A percentile compares a stretch with the other conserved stretches of the same genome.
Evolutionary conservation across 2,113 vertebrate species (phyloP).

Genomic region (Euleptes europaea): DNA sequence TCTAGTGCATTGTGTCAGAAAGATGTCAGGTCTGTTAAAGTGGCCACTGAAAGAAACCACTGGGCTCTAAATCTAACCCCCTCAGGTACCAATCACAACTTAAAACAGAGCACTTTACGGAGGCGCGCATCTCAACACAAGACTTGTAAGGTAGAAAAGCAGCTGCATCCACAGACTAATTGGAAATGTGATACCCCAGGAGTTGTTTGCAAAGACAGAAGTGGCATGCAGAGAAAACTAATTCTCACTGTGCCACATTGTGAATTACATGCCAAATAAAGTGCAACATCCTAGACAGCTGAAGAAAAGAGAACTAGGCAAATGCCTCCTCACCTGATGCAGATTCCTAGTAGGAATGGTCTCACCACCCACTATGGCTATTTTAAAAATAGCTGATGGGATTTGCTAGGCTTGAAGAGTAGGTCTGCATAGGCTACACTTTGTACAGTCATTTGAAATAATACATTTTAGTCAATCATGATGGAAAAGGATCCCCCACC

Average conservation of each 20-base stretch:
- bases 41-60: background rate
- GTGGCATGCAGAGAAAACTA: background rate
- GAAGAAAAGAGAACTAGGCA: background rate
- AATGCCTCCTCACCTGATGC: background rate
- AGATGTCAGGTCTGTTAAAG: background rate
- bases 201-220: background rate
- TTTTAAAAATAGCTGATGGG: background rate
- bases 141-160: background rate
- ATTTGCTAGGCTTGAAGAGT: background rate
- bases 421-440: background rate
- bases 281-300: background rate
- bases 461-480: no score
- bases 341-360: background rate
- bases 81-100: background rate
- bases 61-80: background rate
- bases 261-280: background rate
- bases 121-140: background rate
- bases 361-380: background rate
- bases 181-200: background rate
- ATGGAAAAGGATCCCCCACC: no score
- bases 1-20: background rate
- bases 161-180: background rate
- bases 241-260: background rate
- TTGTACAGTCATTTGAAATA: background rate
- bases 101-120: background rate